These are phyloP conservation scores for Antechinus stuartii DNA, from an alignment of 2,113 vertebrate genomes.

Conservation along the genomic window DNA sequence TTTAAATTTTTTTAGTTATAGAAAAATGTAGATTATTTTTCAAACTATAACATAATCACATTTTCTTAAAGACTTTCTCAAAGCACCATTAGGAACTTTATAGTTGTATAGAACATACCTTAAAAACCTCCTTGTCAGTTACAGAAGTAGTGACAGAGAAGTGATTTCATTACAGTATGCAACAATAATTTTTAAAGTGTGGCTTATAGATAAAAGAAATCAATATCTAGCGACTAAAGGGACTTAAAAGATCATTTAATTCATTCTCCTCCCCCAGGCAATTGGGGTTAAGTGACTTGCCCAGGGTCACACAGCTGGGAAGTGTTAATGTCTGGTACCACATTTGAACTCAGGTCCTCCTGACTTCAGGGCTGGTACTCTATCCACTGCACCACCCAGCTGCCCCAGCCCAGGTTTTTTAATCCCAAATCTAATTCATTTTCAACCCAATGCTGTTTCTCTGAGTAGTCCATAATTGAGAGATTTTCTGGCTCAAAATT, in stretches of 20 bases:
- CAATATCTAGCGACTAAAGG: neutral
- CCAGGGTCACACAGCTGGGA: too few species aligned
- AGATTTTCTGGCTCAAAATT: neutral
- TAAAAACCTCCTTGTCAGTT: slow-evolving; percentile 39
- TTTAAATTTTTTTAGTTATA: neutral
- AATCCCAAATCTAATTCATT: neutral
- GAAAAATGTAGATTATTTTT: neutral
- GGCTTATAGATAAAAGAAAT: neutral
- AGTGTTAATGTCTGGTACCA: too few species aligned
- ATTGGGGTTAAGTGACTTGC: too few species aligned
- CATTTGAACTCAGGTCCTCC: too few species aligned
- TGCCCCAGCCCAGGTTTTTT: neutral
- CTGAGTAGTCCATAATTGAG: neutral
- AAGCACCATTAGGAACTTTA: neutral
- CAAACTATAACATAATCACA: neutral
- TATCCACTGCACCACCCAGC: too few species aligned
- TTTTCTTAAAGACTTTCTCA: neutral
- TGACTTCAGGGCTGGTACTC: too few species aligned
- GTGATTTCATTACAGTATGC: neutral
- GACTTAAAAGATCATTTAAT: neutral
- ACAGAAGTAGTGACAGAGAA: neutral
- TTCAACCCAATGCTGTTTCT: neutral
- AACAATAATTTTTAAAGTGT: slow-evolving; percentile 6
- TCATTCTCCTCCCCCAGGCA: neutral
- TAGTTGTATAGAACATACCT: neutral